Evolutionary conservation across 2,888 invertebrate species (phyloP).

Genomic region (Xanthorhoe designata): DNA sequence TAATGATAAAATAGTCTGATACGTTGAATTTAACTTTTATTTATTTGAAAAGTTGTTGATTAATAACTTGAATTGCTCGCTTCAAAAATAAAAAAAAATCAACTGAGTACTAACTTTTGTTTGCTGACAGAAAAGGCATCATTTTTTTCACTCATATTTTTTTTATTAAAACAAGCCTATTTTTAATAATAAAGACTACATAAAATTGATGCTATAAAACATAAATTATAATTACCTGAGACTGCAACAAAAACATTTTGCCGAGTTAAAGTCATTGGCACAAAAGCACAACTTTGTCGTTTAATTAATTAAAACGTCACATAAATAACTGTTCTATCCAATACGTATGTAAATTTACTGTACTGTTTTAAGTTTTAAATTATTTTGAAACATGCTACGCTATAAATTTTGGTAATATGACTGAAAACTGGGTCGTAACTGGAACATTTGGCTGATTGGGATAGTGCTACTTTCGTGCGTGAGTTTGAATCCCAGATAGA

Average conservation of each 20-base stretch:
- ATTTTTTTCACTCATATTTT: too few species aligned
- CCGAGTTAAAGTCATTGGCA: conserved; percentile 12
- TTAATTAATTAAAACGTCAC: conserved; percentile 33
- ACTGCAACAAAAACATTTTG: conserved; percentile 6
- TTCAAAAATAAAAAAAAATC: too few species aligned
- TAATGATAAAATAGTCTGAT: too few species aligned
- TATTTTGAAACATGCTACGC: conserved; percentile 39
- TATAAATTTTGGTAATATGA: conserved; percentile 42
- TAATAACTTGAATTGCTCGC: too few species aligned
- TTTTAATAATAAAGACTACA: too few species aligned
- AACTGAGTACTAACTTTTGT: too few species aligned
- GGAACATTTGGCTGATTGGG: not conserved
- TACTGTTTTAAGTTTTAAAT: conserved; percentile 36
- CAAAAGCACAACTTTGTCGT: conserved; percentile 18
- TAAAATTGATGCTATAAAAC: too few species aligned
- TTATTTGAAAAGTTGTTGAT: too few species aligned
- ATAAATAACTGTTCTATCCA: conserved; percentile 29
- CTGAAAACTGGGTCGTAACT: conserved; percentile 29
- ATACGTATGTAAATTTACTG: conserved; percentile 32
- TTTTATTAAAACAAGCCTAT: too few species aligned
- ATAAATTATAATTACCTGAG: not conserved
- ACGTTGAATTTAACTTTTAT: too few species aligned
- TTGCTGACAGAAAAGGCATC: too few species aligned
- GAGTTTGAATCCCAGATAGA: not conserved
- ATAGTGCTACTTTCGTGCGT: not conserved